Evolutionary conservation across 2,113 vertebrate species (phyloP), one percentile per base, ranked within the genome.

Genomic region (Spizaetus ornatus): DNA sequence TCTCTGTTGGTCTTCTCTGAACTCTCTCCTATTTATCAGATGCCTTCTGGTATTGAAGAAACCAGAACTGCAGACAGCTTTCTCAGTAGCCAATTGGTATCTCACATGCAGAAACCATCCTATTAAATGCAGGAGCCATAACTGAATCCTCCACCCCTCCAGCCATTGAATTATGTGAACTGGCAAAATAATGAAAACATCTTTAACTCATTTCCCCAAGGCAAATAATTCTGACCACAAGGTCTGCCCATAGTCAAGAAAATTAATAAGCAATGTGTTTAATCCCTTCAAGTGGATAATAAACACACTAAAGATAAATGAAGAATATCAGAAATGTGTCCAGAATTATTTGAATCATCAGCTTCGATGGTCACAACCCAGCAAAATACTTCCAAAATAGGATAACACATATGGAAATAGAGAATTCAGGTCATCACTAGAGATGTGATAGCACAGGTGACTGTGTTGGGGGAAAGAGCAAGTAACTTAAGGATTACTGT

Each of bases 301-400:
- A 61, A 43, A 69, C 7, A 29, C 18, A 40, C 12, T 55, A 16
- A 73, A 48, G 19, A 63, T 59, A 85, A 77, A 88, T 53, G 3
- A 72, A 26, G 22, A 87, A 11, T 52, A 69, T 16, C 0, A 1
- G 18, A 92, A 79, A 81, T 0, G 0, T 4, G 4, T 53, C 16
- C 36, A 83, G 22, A 70, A 77, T 59, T 38, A 65, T 32, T 66
- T 52, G 22, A 43, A n/a, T 71, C 31, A 43, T 53, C 2, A 4
- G 31, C 29, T 76, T 83, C 22, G 61, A 0, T 47, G 10, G 18
- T 48, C 18, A 58, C 36, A 58, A 50, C 3, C 7, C 10, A 47
- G 8, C 5, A 59, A 91, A 79, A 85, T 34, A 31, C 13, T 70
- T 76, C 14, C 13, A 34, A 82, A 87, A 67, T 22, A 84, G 12